A percentile compares a stretch with the other conserved stretches of the same genome.
These are phyloP conservation scores for Chydorus sphaericus DNA, from an alignment of 2,888 invertebrate species.

Conservation along the genomic window DNA sequence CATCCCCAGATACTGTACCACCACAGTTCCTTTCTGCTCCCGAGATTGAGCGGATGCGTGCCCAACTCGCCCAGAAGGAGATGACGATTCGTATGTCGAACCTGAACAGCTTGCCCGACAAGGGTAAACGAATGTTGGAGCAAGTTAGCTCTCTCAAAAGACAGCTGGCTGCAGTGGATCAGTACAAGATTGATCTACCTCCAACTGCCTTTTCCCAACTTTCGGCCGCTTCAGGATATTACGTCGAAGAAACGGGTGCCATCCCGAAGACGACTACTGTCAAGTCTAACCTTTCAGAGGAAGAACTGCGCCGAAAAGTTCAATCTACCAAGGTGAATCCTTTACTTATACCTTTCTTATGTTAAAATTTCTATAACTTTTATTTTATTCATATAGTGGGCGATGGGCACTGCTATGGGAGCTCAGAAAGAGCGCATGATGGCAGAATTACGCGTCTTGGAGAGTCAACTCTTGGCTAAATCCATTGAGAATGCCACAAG, in stretches of 20 bases:
- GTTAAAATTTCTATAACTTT: not conserved
- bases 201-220: not conserved
- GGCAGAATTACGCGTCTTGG: not conserved
- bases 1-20: too few relatives aligned
- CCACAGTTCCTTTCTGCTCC: not conserved
- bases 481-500: not conserved
- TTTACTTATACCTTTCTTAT: not conserved
- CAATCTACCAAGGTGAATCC: slow-evolving; percentile 9
- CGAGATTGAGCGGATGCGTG: not conserved
- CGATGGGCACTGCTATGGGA: not conserved
- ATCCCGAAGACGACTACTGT: too few relatives aligned
- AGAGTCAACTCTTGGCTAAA: not conserved
- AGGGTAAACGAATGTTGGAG: not conserved
- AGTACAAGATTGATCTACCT: not conserved
- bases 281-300: too few relatives aligned
- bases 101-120: not conserved
- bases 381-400: slow-evolving; percentile 2
- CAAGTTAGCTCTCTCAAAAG: not conserved
- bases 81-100: not conserved
- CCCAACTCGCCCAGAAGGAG: not conserved
- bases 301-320: not conserved
- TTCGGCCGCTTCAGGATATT: not conserved
- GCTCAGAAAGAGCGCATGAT: not conserved
- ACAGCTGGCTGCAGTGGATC: not conserved
- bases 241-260: not conserved